Conservation (phyloP, 1,140 invertebrate species). For the Drosophila kurseongensis region DNA sequence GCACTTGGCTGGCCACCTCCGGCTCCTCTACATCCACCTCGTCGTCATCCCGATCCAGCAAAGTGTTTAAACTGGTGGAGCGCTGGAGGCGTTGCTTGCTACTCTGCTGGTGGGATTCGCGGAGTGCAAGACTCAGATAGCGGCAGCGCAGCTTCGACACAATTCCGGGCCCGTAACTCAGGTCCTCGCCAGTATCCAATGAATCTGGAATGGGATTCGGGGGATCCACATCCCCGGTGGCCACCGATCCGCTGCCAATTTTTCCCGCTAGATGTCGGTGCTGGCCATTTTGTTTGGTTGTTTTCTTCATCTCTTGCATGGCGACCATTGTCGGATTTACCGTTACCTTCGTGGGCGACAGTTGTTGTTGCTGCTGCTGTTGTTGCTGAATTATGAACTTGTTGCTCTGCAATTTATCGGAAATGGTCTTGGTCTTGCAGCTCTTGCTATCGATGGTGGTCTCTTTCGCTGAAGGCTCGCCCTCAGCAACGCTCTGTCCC, state of each 20-base stretch:
- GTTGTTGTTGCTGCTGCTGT: slow-evolving; percentile 52
- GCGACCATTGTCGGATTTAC: slow-evolving; percentile 84
- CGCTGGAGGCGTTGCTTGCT: slow-evolving; percentile 89
- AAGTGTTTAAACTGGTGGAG: slow-evolving; percentile 93
- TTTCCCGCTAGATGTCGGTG: slow-evolving; percentile 61
- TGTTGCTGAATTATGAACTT: slow-evolving; percentile 78
- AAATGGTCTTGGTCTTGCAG: slow-evolving; percentile 72
- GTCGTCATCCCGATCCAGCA: slow-evolving; percentile 88
- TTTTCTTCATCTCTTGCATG: slow-evolving; percentile 83
- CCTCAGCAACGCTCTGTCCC: slow-evolving; percentile 72
- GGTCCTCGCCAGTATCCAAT: slow-evolving; percentile 87
- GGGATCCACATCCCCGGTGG: slow-evolving; percentile 11
- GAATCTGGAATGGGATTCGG: slow-evolving; percentile 9
- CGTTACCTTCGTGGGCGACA: slow-evolving; percentile 76
- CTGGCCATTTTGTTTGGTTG: slow-evolving; percentile 78
- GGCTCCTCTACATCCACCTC: slow-evolving; percentile 52
- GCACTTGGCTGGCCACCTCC: slow-evolving; percentile 23
- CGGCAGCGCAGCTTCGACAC: slow-evolving; percentile 93
- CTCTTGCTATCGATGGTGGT: slow-evolving; percentile 34
- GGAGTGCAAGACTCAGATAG: slow-evolving; percentile 92
- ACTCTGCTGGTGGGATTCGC: slow-evolving; percentile 88
- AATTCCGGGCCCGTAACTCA: slow-evolving; percentile 96
- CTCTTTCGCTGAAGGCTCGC: slow-evolving; percentile 31
- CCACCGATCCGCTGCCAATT: slow-evolving; percentile 39
- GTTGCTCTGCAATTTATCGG: slow-evolving; percentile 80